Conservation (phyloP, 2,888 invertebrate species). For the Esperia sulphurella region DNA sequence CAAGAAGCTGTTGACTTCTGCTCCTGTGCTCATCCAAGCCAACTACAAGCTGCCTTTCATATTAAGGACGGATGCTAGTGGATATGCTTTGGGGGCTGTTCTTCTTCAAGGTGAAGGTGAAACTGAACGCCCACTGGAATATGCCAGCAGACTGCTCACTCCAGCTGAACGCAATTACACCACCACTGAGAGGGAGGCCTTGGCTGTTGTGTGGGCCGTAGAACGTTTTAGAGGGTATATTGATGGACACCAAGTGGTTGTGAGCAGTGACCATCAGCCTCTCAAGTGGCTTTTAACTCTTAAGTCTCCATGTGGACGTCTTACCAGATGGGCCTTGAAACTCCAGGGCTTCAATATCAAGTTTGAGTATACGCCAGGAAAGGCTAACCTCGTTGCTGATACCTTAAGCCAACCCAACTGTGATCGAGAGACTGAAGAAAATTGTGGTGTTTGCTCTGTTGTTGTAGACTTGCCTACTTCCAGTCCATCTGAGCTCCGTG, state of each 20-base stretch:
- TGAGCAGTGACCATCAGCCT: conserved; percentile 55
- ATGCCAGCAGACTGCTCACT: too few relatives aligned
- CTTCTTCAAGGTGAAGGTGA: too few relatives aligned
- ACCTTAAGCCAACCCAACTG: conserved; percentile 14
- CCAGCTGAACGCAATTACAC: too few relatives aligned
- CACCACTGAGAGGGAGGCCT: too few relatives aligned
- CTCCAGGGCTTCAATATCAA: conserved; percentile 44
- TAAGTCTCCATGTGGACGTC: conserved; percentile 46
- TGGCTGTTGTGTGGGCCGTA: too few relatives aligned
- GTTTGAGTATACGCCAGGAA: conserved; percentile 45
- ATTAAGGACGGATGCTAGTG: too few relatives aligned
- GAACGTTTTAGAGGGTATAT: too few relatives aligned
- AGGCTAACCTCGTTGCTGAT: conserved; percentile 21
- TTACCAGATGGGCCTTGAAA: conserved; percentile 55
- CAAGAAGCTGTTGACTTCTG: too few relatives aligned
- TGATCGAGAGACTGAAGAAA: not conserved
- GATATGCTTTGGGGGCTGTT: too few relatives aligned
- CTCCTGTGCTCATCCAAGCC: too few relatives aligned
- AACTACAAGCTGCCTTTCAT: too few relatives aligned
- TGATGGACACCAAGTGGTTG: conserved; percentile 38
- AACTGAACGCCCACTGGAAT: too few relatives aligned
- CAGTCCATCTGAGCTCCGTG: conserved; percentile 10
- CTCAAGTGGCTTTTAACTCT: conserved; percentile 49
- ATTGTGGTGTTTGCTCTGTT: conserved; percentile 18
- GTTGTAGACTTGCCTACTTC: conserved; percentile 6